Conservation (phyloP, 1,140 invertebrate genomes). For the Cydia fagiglandana region DNA sequence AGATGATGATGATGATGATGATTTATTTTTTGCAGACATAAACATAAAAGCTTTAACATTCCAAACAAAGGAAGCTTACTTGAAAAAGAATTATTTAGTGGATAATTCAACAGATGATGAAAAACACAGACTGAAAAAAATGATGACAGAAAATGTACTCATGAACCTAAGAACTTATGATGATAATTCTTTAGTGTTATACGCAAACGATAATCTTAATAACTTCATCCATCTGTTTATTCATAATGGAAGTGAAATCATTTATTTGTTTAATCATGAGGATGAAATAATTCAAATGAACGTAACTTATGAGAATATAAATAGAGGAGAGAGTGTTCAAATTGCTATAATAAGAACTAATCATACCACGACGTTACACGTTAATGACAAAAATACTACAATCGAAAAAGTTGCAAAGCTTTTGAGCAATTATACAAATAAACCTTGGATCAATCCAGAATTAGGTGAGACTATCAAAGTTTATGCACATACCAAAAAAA, state of each 20-base stretch:
- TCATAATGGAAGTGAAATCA: constrained; percentile 85
- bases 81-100: constrained; percentile 87
- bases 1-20: too few species aligned
- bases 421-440: constrained; percentile 87
- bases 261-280: constrained; percentile 91
- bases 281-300: constrained; percentile 90
- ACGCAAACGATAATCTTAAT: constrained; percentile 95
- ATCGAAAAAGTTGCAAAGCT: constrained; percentile 85
- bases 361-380: constrained; percentile 88
- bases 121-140: constrained; percentile 84
- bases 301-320: constrained; percentile 86
- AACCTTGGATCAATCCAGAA: constrained; percentile 91
- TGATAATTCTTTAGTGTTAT: constrained; percentile 89
- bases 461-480: constrained; percentile 78
- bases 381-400: constrained; percentile 88
- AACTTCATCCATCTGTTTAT: constrained; percentile 96
- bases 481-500: not conserved
- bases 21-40: constrained; percentile 84
- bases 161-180: constrained; percentile 94
- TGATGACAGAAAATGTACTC: constrained; percentile 88
- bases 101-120: constrained; percentile 82
- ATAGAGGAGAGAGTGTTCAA: constrained; percentile 90
- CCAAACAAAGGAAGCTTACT: constrained; percentile 87
- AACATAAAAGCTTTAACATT: constrained; percentile 95
- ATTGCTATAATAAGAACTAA: constrained; percentile 88